Base-by-base conservation (phyloP, 2,113 vertebrate genomes). In the Regulus satrapa region DNA sequence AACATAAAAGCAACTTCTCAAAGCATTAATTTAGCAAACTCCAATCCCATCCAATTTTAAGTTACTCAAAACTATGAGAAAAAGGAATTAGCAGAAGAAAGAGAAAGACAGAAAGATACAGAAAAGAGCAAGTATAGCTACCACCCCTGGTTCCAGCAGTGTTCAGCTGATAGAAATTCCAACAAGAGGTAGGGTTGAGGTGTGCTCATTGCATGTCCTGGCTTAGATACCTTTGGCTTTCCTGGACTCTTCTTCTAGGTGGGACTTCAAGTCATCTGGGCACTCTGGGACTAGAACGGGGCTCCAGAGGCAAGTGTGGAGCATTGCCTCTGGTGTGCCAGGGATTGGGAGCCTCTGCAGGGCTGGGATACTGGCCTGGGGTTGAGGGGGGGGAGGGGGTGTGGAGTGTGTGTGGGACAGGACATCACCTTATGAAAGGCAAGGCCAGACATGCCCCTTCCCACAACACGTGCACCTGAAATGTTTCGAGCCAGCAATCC, bases 391-490 rank as follows among this genome's bases (percentile, higher is more conserved):
- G 9, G n/a, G n/a, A n/a, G n/a, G n/a, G n/a, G n/a, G n/a, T n/a
- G n/a, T n/a, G n/a, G n/a, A n/a, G n/a, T n/a, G n/a, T 29, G 10
- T 41, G 31, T 7, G 7, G 36, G 36, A 66, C 54, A 41, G 3
- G 15, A 8, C 34, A 25, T 29, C 0, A 0, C 16, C 16, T 41
- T 16, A 25, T 15, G 8, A 8, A 58, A 66, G 16, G 25, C 34
- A 41, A 66, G 34, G 43, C 24, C 16, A 0, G 0, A 41, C 13
- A 13, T 13, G 2, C 19, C 31, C 10, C 34, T 41, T 75, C 59
- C 18, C 19, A n/a, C 10, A 24, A 18, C 18, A 7, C 1, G 1
- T 5, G 1, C 1, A 0, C 41, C 69, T 64, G 61, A 41, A 75
- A 31, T 49, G 19, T 75, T 56, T 34, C 0, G 3, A 46, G 41